A percentile compares a stretch with the other conserved stretches of the same genome.
phyloP scores from a whole-genome alignment of 2,888 invertebrate species.

The Hermaeophaga mercurialis region DNA sequence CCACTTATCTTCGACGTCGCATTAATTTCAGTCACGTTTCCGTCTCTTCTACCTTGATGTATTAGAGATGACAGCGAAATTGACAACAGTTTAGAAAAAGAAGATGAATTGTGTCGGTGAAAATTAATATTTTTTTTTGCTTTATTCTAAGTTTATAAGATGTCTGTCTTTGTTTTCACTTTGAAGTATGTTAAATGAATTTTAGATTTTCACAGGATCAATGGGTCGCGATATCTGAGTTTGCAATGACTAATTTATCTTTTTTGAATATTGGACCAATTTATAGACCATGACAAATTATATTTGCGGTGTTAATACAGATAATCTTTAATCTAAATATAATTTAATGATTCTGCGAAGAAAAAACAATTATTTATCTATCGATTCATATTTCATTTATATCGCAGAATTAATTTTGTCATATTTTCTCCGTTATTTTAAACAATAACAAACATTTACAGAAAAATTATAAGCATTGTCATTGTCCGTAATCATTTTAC shows the following conservation, averaged over 20 bases:
- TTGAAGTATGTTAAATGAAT: slow-evolving; percentile 32
- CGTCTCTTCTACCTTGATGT: slow-evolving; percentile 55
- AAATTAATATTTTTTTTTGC: slow-evolving; percentile 51
- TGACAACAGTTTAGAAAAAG: slow-evolving; percentile 56
- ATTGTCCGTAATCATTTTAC: no score
- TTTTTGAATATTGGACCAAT: not conserved
- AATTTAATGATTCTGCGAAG: no score
- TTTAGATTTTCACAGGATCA: slow-evolving; percentile 14
- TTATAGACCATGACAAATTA: slow-evolving; percentile 1
- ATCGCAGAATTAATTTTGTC: no score
- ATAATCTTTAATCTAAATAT: no score
- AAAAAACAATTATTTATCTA: no score
- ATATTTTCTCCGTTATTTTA: no score
- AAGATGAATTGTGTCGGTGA: slow-evolving; percentile 54
- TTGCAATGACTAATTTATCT: slow-evolving; percentile 6
- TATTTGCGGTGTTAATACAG: no score
- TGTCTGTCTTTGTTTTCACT: slow-evolving; percentile 42
- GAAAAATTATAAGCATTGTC: no score
- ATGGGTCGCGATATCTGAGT: not conserved
- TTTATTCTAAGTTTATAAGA: slow-evolving; percentile 37
- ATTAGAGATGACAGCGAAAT: slow-evolving; percentile 57
- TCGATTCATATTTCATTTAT: no score
- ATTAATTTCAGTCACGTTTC: slow-evolving; percentile 58
- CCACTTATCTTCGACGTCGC: slow-evolving; percentile 49
- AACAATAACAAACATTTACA: no score